Evolutionary conservation across 1,140 invertebrate genomes (phyloP).

Genomic region (Drosophila cardini): DNA sequence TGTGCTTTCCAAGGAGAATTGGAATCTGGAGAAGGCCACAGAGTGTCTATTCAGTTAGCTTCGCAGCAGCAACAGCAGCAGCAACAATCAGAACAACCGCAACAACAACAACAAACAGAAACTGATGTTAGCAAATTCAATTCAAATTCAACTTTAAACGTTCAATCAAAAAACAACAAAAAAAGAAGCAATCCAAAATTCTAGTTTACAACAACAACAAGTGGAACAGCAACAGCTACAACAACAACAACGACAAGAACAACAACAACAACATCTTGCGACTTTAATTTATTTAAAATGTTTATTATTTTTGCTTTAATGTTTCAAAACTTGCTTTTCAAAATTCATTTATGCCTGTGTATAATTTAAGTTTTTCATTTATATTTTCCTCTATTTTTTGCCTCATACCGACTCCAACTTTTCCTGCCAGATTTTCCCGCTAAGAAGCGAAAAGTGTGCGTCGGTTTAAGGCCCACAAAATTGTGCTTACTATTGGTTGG

Average conservation of each 20-base stretch:
- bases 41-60: slow-evolving; percentile 95
- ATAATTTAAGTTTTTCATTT: not conserved
- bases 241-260: not conserved
- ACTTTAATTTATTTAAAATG: slow-evolving; percentile 17
- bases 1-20: slow-evolving; percentile 94
- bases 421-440: not conserved
- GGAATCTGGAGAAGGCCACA: slow-evolving; percentile 94
- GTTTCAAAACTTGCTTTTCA: slow-evolving; percentile 9
- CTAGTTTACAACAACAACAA: slow-evolving; percentile 7
- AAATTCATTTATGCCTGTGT: slow-evolving; percentile 29
- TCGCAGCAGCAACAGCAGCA: slow-evolving; percentile 21
- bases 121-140: slow-evolving; percentile 10
- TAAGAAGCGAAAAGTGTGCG: no score
- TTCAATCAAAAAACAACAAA: slow-evolving; percentile 12
- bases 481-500: not conserved
- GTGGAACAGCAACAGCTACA: not conserved
- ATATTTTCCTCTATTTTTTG: not conserved
- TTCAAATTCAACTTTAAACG: slow-evolving; percentile 16
- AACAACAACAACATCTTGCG: slow-evolving; percentile 4
- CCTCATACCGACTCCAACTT: slow-evolving; percentile 17
- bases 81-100: not conserved
- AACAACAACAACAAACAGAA: not conserved
- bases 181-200: slow-evolving; percentile 31
- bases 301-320: slow-evolving; percentile 19
- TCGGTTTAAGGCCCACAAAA: not conserved